Evolutionary conservation across 2,113 vertebrate species (phyloP), one percentile per base, ranked within the genome.

Genomic region (Galbula dea): DNA sequence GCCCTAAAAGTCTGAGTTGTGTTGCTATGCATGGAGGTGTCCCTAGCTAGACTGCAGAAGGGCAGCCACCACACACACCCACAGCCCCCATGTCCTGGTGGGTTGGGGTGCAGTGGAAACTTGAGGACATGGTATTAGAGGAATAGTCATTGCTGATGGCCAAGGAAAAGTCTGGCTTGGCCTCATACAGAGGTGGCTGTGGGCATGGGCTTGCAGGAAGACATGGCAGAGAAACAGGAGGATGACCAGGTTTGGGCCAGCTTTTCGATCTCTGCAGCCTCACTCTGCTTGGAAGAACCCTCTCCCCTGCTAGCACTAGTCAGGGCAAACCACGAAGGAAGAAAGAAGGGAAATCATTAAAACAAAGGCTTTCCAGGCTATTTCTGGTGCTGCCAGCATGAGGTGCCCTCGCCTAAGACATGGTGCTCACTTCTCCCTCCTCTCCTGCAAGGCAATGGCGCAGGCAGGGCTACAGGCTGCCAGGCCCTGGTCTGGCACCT

Each of bases 321-420:
- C 4, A 0, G 29, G 45, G 30, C 58, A 48, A 66, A 43, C 32
- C 10, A 9, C 74, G 46, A 43, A 61, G 68, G 4, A 5, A 87
- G 51, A 59, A 83, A 57, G 76, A 73, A 85, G 78, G 43, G 66
- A 83, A 74, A 89, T 68, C 24, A 13, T 22, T 89, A 75, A 94
- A 89, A 95, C 96, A 96, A 95, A 96, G 95, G 76, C 83, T 91
- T 94, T 80, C 52, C 75, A 48, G 76, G 93, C 85, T 89, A 96
- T 97, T 94, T 96, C 89, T 82, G 91, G 49, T 94, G 89, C 93
- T 97, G 88, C 96, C 96, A 96, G 94, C 91, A 93, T 97, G 96
- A 97, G 96, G 96, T 96, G 93, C 96, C 95, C 96, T 96, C 90
- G 89, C 87, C 94, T 97, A 96, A 97, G 91, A 85, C 95, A 95